Percentiles rank a stretch among this genome's conserved stretches.
Conservation (phyloP, 2,888 invertebrate species). For the Leptinotarsa peninsularis region DNA sequence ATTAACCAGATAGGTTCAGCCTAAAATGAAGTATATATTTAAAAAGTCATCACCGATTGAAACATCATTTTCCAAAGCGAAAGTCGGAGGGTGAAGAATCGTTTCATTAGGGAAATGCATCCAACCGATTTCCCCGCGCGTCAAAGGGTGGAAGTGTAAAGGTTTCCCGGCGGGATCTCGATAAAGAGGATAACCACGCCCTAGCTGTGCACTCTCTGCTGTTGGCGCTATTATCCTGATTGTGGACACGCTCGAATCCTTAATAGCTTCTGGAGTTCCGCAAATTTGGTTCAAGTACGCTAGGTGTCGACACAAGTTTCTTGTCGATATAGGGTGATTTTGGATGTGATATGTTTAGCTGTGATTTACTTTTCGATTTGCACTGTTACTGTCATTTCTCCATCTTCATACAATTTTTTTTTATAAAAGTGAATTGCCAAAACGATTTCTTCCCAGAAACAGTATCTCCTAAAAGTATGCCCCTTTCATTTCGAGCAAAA, state of each 20-base stretch:
- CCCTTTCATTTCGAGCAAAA: too few species aligned
- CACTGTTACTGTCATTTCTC: too few species aligned
- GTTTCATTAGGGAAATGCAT: conserved; percentile 22
- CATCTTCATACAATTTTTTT: too few species aligned
- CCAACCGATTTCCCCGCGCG: conserved; percentile 14
- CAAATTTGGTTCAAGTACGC: conserved; percentile 6
- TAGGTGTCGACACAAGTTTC: conserved; percentile 24
- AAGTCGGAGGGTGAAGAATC: background rate
- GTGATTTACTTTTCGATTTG: background rate
- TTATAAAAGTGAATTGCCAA: too few species aligned
- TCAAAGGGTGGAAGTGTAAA: conserved; percentile 28
- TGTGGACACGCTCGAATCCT: conserved; percentile 23
- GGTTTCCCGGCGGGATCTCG: conserved; percentile 29
- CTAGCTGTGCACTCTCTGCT: conserved; percentile 38
- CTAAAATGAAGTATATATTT: too few species aligned
- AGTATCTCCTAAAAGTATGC: too few species aligned
- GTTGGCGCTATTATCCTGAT: conserved; percentile 28
- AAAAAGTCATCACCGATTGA: too few species aligned
- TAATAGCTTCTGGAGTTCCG: conserved; percentile 15
- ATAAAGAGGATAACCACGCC: conserved; percentile 47
- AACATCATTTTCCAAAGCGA: background rate
- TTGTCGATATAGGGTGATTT: background rate
- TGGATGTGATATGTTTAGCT: background rate
- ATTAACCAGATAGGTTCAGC: too few species aligned
- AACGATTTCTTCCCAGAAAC: too few species aligned